Conservation (phyloP, 2,888 invertebrate species). For the Polydrusus tereticollis region DNA sequence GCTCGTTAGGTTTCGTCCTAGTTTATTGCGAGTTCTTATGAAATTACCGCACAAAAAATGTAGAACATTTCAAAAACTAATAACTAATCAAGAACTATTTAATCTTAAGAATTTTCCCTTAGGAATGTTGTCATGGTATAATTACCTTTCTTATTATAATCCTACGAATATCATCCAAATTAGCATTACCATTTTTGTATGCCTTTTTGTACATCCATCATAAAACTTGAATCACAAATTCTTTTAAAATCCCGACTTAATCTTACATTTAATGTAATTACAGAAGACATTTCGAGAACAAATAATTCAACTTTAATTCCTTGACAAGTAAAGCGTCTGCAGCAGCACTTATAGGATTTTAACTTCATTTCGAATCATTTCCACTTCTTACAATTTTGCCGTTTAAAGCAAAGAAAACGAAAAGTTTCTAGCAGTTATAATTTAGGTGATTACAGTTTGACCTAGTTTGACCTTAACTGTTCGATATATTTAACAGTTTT, state of each 20-base stretch:
- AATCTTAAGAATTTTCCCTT: too few relatives aligned
- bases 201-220: neutral
- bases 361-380: slow-evolving; percentile 1
- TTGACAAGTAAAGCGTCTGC: slow-evolving; percentile 8
- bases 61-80: too few relatives aligned
- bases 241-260: neutral
- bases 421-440: neutral
- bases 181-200: neutral
- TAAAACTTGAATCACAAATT: neutral
- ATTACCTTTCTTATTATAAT: too few relatives aligned
- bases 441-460: neutral
- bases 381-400: slow-evolving; percentile 3
- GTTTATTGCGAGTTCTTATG: too few relatives aligned
- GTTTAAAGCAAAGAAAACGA: neutral
- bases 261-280: neutral
- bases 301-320: slow-evolving; percentile 12
- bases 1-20: too few relatives aligned
- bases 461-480: neutral
- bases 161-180: too few relatives aligned
- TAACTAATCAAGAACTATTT: too few relatives aligned
- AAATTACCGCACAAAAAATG: too few relatives aligned
- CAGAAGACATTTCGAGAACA: slow-evolving; percentile 6
- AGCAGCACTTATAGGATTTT: slow-evolving; percentile 7
- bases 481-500: too few relatives aligned
- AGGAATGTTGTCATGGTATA: too few relatives aligned